Base-by-base conservation (phyloP, 2,113 vertebrate genomes). In the Jaculus jaculus region DNA sequence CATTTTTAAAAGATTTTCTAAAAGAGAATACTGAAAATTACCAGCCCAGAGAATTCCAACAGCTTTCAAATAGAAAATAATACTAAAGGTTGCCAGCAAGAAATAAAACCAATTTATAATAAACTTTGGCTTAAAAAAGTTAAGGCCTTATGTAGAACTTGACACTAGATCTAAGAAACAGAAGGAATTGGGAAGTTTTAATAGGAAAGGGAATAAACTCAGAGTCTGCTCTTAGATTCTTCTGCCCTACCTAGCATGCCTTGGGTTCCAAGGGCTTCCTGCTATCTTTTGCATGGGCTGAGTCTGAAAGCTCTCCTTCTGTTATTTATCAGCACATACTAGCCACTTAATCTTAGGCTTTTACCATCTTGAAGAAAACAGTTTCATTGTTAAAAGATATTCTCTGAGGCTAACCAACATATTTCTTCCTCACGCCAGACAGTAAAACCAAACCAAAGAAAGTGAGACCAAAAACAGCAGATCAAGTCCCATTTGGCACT, bases 51-150 rank as follows among this genome's bases (percentile, higher is more conserved):
- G 68, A 89, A 90, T 87, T 89, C 66, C 89, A 91, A 73, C 20
- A 75, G 34, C 51, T 84, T 96, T 94, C 82, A 96, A 92, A 90
- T 16, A 88, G 39, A 91, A 91, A 95, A 5, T 79, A 17, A 39
- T 47, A 68, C 54, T 94, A 84, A 91, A 78, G 18, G 58, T 51
- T 91, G 61, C 61, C 20, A 91, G 69, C 32, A 95, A 87, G 87
- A 65, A 90, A 77, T 42, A 68, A 93, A 96, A 92, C 68, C 51
- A 61, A 86, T n/a, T 77, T 87, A 78, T 54, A 94, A 91, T 83
- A 66, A 81, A 92, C 78, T 90, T 16, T 83, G 7, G 26, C 71
- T 84, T 18, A 21, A 34, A 89, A 69, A 42, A 21, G 13, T 17
- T 54, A 54, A 54, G 54, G 54, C 15, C 54, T 54, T 54, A 54